These are phyloP conservation scores for Lerista edwardsae DNA, from an alignment of 2,797 vertebrate genomes.

Conservation along the genomic window DNA sequence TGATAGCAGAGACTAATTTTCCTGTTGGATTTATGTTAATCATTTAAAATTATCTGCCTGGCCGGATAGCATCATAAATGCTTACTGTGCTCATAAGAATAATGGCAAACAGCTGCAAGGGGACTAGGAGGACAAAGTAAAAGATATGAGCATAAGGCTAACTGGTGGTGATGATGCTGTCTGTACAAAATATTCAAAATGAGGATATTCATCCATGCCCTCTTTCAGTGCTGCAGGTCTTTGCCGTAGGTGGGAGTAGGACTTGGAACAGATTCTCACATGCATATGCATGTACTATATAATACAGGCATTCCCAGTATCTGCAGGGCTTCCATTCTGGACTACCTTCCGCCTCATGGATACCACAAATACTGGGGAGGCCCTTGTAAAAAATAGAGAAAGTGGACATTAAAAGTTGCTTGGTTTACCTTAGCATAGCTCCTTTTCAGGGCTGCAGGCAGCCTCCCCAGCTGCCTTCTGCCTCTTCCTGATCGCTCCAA, in stretches of 20 bases:
- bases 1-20: constrained; percentile 19
- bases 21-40: constrained; percentile 28
- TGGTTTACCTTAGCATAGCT: too few relatives aligned
- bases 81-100: constrained; percentile 32
- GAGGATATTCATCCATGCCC: neutral
- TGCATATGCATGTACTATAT: too few relatives aligned
- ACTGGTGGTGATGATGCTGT: neutral
- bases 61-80: constrained; percentile 32
- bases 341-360: too few relatives aligned
- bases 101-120: constrained; percentile 40
- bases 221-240: neutral
- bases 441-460: too few relatives aligned
- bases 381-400: too few relatives aligned
- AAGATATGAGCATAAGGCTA: neutral
- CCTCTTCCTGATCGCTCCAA: too few relatives aligned
- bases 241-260: neutral
- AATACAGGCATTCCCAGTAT: too few relatives aligned
- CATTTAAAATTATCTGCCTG: constrained; percentile 40
- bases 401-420: too few relatives aligned
- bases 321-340: too few relatives aligned
- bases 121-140: constrained; percentile 27
- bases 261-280: neutral
- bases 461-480: too few relatives aligned
- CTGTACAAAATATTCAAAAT: neutral
- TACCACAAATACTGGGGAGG: too few relatives aligned